Percentiles rank a stretch among this genome's conserved stretches.
phyloP scores from a whole-genome alignment of 1,140 invertebrate species.

The Pseudomyrmex dendroicus region DNA sequence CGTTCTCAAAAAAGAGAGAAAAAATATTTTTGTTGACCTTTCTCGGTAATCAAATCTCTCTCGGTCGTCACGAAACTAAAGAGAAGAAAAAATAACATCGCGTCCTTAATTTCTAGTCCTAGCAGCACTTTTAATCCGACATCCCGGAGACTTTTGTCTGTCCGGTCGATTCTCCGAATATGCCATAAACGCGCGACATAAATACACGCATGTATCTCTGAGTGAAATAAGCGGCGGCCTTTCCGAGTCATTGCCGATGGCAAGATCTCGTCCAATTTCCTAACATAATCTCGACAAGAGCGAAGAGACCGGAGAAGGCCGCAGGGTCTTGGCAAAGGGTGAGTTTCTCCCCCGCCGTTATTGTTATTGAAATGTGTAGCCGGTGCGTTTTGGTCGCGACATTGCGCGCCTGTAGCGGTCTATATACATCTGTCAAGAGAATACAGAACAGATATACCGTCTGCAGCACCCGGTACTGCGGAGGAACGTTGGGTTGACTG shows the following conservation, averaged over 20 bases:
- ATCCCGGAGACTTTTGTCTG: not conserved
- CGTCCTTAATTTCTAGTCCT: not conserved
- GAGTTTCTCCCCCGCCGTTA: slow-evolving; percentile 50
- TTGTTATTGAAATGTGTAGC: slow-evolving; percentile 73
- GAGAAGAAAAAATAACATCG: not conserved
- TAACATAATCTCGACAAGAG: slow-evolving; percentile 33
- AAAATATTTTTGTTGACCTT: not conserved
- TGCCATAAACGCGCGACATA: not conserved
- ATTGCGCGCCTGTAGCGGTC: not conserved
- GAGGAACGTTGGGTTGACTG: slow-evolving; percentile 62
- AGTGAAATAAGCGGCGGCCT: slow-evolving; percentile 10
- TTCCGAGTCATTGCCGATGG: slow-evolving; percentile 36
- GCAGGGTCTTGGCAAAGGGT: not conserved
- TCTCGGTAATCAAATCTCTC: not conserved
- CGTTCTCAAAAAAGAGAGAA: too few relatives aligned
- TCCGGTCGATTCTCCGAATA: not conserved
- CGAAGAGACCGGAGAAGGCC: not conserved
- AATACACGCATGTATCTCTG: not conserved
- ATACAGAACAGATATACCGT: slow-evolving; percentile 61
- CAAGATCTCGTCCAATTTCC: slow-evolving; percentile 49
- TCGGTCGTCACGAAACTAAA: not conserved
- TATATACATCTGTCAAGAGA: not conserved
- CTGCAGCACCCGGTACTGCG: slow-evolving; percentile 65
- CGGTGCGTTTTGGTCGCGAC: slow-evolving; percentile 36
- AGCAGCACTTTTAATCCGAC: slow-evolving; percentile 4